Evolutionary conservation across 2,797 vertebrate species (phyloP).

Genomic region (Enteromius fasciolatus): DNA sequence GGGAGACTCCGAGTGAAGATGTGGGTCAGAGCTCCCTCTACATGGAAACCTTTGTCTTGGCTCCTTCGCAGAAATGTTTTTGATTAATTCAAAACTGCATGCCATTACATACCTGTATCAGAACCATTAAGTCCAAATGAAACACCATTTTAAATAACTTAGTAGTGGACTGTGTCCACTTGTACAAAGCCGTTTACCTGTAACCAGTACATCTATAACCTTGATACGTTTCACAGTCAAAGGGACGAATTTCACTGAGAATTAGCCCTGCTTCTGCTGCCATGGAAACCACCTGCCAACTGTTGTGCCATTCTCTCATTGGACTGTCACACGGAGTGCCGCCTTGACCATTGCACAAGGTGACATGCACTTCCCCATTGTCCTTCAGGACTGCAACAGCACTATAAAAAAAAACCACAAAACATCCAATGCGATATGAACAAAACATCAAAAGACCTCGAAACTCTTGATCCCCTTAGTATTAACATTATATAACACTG

Average conservation of each 20-base stretch:
- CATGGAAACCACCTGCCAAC: conserved; percentile 93
- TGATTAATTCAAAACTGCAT: background rate
- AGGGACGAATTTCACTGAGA: conserved; percentile 81
- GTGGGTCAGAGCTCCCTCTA: conserved; percentile 87
- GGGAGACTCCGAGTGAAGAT: conserved; percentile 84
- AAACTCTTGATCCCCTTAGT: conserved; percentile 7
- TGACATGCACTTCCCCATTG: conserved; percentile 86
- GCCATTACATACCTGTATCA: background rate
- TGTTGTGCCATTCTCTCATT: conserved; percentile 93
- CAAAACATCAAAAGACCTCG: background rate
- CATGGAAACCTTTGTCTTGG: conserved; percentile 90
- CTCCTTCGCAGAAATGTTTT: conserved; percentile 77
- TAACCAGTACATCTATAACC: conserved; percentile 93
- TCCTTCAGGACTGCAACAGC: conserved; percentile 83
- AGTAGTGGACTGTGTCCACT: background rate
- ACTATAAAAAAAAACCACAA: conserved; percentile 68
- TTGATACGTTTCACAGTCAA: conserved; percentile 75
- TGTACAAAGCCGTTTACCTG: conserved; percentile 78
- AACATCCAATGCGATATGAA: background rate
- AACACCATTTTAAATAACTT: background rate
- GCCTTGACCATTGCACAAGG: conserved; percentile 94
- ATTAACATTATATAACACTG: conserved; percentile 39
- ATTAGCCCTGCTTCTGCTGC: conserved; percentile 88
- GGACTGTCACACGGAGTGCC: conserved; percentile 90
- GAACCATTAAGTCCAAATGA: background rate